phyloP scores from a whole-genome alignment of 2,797 vertebrate species.

The Coluber constrictor region DNA sequence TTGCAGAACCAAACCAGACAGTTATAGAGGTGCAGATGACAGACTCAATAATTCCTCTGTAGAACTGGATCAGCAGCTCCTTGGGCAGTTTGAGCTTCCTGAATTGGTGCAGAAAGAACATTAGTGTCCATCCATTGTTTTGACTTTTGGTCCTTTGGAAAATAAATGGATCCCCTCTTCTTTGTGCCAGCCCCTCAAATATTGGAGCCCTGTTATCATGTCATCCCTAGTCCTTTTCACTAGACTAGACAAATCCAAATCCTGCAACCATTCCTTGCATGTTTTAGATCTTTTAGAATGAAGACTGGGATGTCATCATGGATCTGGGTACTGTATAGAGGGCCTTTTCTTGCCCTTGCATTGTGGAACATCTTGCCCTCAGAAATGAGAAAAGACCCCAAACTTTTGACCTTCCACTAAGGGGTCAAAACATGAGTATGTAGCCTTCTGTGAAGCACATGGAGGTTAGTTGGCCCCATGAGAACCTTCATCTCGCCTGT shows the following conservation, averaged over 20 bases:
- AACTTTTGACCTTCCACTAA: background rate
- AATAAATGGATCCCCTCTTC: background rate
- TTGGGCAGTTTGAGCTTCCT: no score
- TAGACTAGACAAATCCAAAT: background rate
- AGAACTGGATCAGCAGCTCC: no score
- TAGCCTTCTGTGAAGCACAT: background rate
- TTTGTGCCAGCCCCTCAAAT: background rate
- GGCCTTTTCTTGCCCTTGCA: background rate
- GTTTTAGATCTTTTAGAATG: background rate
- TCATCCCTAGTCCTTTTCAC: background rate
- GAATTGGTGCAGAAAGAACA: no score
- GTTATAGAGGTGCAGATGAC: no score
- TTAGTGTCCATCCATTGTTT: background rate
- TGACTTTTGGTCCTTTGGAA: background rate
- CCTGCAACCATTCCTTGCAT: background rate
- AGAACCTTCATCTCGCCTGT: background rate
- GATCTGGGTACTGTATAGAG: background rate
- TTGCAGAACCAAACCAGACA: no score
- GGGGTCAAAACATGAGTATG: background rate
- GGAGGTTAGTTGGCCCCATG: background rate
- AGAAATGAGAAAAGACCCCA: background rate
- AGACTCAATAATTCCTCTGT: no score
- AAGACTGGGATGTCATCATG: background rate
- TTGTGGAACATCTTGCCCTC: background rate
- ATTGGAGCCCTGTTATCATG: background rate